Percentiles rank a stretch among this genome's conserved stretches.
Conservation (phyloP, 2,888 invertebrate species). For the Drosophila rubida region DNA sequence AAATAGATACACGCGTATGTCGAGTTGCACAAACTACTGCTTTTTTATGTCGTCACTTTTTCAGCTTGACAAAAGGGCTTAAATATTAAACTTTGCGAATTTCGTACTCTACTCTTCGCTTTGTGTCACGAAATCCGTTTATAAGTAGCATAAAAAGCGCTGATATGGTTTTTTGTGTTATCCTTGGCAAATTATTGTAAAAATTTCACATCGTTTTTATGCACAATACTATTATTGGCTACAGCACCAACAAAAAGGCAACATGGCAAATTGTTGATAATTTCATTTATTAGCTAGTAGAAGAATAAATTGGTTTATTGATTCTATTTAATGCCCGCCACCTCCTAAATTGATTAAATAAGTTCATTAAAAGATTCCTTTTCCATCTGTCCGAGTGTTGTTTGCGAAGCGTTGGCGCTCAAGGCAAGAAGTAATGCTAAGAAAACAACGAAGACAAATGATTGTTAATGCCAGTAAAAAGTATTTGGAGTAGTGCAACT, state of each 20-base stretch:
- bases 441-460: not conserved
- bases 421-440: constrained; percentile 80
- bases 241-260: not conserved
- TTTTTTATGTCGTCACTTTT: constrained; percentile 9
- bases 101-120: not conserved
- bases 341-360: not conserved
- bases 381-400: not conserved
- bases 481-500: not conserved
- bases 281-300: not conserved
- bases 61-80: constrained; percentile 10
- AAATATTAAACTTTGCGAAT: constrained; percentile 6
- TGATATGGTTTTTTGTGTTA: constrained; percentile 3
- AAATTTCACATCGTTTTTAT: not conserved
- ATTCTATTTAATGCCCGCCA: constrained; percentile 7
- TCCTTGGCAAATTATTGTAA: not conserved
- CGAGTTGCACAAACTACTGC: not conserved
- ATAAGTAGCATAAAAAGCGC: constrained; percentile 3
- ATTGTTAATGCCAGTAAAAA: too few species aligned
- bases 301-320: not conserved
- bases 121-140: constrained; percentile 2
- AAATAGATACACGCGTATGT: not conserved
- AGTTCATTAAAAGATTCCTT: not conserved
- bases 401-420: constrained; percentile 25
- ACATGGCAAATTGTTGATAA: not conserved
- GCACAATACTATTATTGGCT: not conserved